Conservation (phyloP, 1,140 invertebrate genomes). For the Leguminivora glycinivorella region DNA sequence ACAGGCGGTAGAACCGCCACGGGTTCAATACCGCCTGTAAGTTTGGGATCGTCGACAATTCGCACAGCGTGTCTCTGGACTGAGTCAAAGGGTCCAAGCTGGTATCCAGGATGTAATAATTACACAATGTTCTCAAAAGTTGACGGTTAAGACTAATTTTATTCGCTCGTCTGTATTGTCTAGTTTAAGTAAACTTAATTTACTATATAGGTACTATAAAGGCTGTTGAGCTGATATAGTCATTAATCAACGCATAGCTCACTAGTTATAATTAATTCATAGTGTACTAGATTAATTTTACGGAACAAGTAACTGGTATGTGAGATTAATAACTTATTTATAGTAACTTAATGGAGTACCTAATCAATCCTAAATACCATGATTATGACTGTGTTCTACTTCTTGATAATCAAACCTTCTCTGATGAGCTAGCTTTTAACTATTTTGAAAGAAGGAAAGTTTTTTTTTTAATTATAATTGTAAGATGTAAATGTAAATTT, state of each 20-base stretch:
- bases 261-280: background rate
- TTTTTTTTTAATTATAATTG: too few relatives aligned
- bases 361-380: too few relatives aligned
- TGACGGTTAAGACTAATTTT: background rate
- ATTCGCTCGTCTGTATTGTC: background rate
- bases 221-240: background rate
- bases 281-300: background rate
- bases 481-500: too few relatives aligned
- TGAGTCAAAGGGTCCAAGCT: too few relatives aligned
- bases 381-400: background rate
- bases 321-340: background rate
- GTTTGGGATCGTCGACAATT: too few relatives aligned
- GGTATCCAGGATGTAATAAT: too few relatives aligned
- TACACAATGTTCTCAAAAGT: too few relatives aligned
- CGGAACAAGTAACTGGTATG: background rate
- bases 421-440: too few relatives aligned
- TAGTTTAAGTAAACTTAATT: conserved; percentile 2
- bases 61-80: too few relatives aligned
- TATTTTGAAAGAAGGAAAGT: too few relatives aligned
- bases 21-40: too few relatives aligned
- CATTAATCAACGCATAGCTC: conserved; percentile 1
- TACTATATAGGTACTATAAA: conserved; percentile 13
- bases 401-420: background rate
- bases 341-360: background rate
- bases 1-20: too few relatives aligned